Evolutionary conservation across 2,113 vertebrate species (phyloP).

Genomic region (Corynorhinus townsendii): DNA sequence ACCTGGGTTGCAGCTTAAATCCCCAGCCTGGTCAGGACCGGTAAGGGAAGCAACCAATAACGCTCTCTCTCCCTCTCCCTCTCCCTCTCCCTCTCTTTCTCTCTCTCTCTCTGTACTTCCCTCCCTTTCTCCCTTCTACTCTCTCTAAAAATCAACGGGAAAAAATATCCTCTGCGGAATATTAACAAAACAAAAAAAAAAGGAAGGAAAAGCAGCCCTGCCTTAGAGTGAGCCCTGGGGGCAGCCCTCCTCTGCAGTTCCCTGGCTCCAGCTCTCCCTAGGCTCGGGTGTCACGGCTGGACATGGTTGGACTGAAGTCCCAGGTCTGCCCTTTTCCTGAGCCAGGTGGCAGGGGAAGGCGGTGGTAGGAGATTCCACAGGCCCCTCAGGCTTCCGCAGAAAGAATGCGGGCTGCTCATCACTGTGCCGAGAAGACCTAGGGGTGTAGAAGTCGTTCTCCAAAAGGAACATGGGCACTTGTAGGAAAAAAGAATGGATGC

Average conservation of each 20-base stretch:
- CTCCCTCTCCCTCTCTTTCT: too few species aligned
- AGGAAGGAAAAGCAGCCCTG: neutral
- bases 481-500: neutral
- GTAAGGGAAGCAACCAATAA: too few species aligned
- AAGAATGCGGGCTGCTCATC: neutral
- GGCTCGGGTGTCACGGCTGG: too few species aligned
- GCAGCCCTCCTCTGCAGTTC: neutral
- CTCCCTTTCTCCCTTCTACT: too few species aligned
- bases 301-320: neutral
- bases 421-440: too few species aligned
- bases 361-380: neutral
- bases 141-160: too few species aligned
- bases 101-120: too few species aligned
- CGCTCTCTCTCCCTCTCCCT: too few species aligned
- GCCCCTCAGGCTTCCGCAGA: neutral
- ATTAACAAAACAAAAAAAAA: neutral
- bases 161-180: too few species aligned
- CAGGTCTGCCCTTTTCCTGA: neutral
- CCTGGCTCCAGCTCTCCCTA: neutral
- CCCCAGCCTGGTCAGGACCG: too few species aligned
- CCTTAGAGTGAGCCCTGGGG: neutral
- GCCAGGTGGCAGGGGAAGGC: neutral
- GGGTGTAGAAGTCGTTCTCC: neutral
- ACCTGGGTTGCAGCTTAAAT: too few species aligned
- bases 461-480: neutral